These are phyloP conservation scores for Selenia dentaria DNA, from an alignment of 2,888 invertebrate species.

Conservation along the genomic window DNA sequence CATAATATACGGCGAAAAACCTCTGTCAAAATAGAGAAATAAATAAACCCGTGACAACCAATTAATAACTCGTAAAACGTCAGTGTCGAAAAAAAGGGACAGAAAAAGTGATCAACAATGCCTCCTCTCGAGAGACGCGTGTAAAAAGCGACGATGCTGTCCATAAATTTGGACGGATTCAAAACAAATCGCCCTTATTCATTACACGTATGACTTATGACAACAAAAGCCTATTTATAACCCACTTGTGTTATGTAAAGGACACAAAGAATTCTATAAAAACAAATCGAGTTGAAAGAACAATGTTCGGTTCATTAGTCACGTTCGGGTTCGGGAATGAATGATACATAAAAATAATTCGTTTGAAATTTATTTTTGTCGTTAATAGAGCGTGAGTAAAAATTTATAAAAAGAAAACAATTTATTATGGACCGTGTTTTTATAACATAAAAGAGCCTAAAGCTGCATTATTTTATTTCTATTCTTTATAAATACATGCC, in stretches of 20 bases:
- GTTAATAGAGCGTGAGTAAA: slow-evolving; percentile 49
- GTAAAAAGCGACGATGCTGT: slow-evolving; percentile 78
- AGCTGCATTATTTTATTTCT: slow-evolving; percentile 4
- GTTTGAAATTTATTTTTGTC: slow-evolving; percentile 33
- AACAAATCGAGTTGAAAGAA: slow-evolving; percentile 60
- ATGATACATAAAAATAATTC: slow-evolving; percentile 20
- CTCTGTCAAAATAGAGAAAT: slow-evolving; percentile 83
- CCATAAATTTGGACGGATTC: slow-evolving; percentile 82
- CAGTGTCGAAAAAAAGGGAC: slow-evolving; percentile 78
- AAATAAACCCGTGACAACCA: slow-evolving; percentile 83
- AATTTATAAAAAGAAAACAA: slow-evolving; percentile 15
- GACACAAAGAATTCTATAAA: slow-evolving; percentile 67
- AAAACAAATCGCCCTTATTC: slow-evolving; percentile 85
- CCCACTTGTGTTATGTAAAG: slow-evolving; percentile 70
- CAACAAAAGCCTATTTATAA: slow-evolving; percentile 70
- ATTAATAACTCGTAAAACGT: slow-evolving; percentile 85
- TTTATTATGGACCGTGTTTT: slow-evolving; percentile 16
- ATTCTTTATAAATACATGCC: slow-evolving; percentile 7
- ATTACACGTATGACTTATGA: slow-evolving; percentile 83
- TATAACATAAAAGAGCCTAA: slow-evolving; percentile 8
- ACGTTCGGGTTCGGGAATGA: slow-evolving; percentile 51
- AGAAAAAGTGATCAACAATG: slow-evolving; percentile 79
- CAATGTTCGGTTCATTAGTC: slow-evolving; percentile 73
- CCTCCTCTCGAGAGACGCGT: slow-evolving; percentile 76
- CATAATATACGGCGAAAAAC: slow-evolving; percentile 79